These are phyloP conservation scores for Phthorimaea operculella DNA, from an alignment of 1,140 invertebrate species.

Conservation along the genomic window DNA sequence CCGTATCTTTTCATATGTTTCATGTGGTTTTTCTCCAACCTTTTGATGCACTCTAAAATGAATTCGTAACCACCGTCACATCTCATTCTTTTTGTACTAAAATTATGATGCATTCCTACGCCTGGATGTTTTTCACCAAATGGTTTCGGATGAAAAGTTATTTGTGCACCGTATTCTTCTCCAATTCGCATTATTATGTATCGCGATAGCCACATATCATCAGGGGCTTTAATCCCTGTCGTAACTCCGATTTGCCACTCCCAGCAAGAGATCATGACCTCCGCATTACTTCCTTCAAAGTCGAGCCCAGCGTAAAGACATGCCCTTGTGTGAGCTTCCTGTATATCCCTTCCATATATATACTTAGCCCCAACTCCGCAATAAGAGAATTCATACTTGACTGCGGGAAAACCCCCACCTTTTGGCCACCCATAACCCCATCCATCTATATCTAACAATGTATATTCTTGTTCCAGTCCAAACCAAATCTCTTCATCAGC, in stretches of 20 bases:
- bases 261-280: slow-evolving; percentile 94
- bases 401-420: slow-evolving; percentile 79
- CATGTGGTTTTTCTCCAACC: slow-evolving; percentile 82
- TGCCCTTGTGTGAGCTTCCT: slow-evolving; percentile 72
- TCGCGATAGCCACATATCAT: slow-evolving; percentile 91
- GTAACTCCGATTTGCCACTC: slow-evolving; percentile 82
- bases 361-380: slow-evolving; percentile 97
- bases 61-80: slow-evolving; percentile 78
- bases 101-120: slow-evolving; percentile 91
- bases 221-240: slow-evolving; percentile 85
- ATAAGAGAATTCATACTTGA: slow-evolving; percentile 66
- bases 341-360: slow-evolving; percentile 89
- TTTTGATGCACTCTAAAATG: slow-evolving; percentile 85
- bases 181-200: slow-evolving; percentile 87
- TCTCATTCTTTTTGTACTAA: slow-evolving; percentile 90
- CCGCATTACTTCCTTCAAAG: slow-evolving; percentile 92
- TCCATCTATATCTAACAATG: slow-evolving; percentile 81
- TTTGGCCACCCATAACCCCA: slow-evolving; percentile 91
- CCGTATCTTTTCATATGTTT: slow-evolving; percentile 93
- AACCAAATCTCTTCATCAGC: slow-evolving; percentile 93
- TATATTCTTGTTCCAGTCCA: slow-evolving; percentile 89
- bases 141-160: slow-evolving; percentile 90
- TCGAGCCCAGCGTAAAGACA: slow-evolving; percentile 93
- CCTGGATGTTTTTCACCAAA: slow-evolving; percentile 95
- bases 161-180: slow-evolving; percentile 92